phyloP scores from a whole-genome alignment of 2,797 vertebrate species.

The Centroberyx gerrardi region DNA sequence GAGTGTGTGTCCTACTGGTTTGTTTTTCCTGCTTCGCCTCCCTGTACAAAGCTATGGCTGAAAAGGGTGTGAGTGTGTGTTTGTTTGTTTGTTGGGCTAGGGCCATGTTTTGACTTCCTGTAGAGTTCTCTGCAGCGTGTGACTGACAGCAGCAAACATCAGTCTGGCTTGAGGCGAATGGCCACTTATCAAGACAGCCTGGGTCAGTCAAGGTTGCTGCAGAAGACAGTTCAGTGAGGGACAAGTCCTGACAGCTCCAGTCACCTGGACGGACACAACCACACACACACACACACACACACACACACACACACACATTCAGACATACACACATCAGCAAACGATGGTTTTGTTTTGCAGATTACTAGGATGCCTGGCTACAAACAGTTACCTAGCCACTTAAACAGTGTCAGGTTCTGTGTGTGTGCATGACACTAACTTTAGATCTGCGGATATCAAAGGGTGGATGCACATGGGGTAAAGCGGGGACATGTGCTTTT shows the following conservation, averaged over 20 bases:
- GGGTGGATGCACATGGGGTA: slow-evolving; percentile 57
- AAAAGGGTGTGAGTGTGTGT: slow-evolving; percentile 3
- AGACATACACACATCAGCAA: neutral
- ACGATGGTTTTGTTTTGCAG: no score
- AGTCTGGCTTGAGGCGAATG: slow-evolving; percentile 36
- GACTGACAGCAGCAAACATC: slow-evolving; percentile 68
- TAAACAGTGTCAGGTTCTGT: slow-evolving; percentile 1
- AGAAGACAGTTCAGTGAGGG: slow-evolving; percentile 51
- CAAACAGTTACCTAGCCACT: neutral
- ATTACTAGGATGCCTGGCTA: no score
- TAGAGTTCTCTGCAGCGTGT: slow-evolving; percentile 31
- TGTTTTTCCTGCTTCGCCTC: neutral
- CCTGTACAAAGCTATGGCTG: neutral
- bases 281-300: neutral
- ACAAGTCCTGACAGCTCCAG: slow-evolving; percentile 4
- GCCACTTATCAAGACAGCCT: slow-evolving; percentile 47
- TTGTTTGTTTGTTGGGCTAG: slow-evolving; percentile 4
- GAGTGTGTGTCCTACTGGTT: neutral
- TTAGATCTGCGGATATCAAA: slow-evolving; percentile 34
- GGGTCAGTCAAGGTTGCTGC: slow-evolving; percentile 74
- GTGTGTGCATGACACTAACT: slow-evolving; percentile 45
- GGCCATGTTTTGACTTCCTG: slow-evolving; percentile 27
- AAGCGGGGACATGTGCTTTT: slow-evolving; percentile 30
- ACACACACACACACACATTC: neutral
- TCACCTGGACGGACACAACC: slow-evolving; percentile 40